Conservation (phyloP, 2,113 vertebrate genomes). For the Delphinapterus leucas region DNA sequence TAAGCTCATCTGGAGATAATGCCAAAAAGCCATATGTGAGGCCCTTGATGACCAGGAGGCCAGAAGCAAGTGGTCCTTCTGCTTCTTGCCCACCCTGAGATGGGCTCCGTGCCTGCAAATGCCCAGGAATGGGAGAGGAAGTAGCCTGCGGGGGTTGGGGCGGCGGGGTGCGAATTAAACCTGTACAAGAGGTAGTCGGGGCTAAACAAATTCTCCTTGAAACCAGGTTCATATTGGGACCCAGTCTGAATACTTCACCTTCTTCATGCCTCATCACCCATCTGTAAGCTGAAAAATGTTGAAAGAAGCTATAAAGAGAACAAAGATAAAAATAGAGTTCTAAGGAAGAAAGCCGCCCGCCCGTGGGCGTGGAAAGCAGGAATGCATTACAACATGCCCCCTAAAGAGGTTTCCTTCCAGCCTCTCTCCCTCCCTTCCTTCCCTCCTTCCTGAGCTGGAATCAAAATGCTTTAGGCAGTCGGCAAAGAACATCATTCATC, state of each 20-base stretch:
- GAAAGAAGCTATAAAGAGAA: neutral
- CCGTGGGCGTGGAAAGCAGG: neutral
- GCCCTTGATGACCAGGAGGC: neutral
- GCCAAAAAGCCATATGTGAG: neutral
- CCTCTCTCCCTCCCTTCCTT: neutral
- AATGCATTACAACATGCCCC: neutral
- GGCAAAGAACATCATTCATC: neutral
- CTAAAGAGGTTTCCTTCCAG: neutral
- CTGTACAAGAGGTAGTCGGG: neutral
- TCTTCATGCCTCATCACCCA: neutral
- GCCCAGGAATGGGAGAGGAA: neutral
- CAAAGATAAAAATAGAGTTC: neutral
- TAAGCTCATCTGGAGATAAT: neutral
- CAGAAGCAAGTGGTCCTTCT: neutral
- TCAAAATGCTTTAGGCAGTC: neutral
- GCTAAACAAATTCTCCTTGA: neutral
- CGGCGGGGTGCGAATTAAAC: neutral
- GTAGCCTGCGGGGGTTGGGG: accelerated
- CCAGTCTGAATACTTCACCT: neutral
- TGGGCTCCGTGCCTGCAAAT: neutral
- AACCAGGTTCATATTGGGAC: neutral
- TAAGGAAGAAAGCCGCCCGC: neutral
- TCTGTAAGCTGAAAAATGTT: neutral
- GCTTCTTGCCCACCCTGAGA: neutral
- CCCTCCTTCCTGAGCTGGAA: neutral